Conservation (phyloP, 2,888 invertebrate genomes). For the Apamea crenata region DNA sequence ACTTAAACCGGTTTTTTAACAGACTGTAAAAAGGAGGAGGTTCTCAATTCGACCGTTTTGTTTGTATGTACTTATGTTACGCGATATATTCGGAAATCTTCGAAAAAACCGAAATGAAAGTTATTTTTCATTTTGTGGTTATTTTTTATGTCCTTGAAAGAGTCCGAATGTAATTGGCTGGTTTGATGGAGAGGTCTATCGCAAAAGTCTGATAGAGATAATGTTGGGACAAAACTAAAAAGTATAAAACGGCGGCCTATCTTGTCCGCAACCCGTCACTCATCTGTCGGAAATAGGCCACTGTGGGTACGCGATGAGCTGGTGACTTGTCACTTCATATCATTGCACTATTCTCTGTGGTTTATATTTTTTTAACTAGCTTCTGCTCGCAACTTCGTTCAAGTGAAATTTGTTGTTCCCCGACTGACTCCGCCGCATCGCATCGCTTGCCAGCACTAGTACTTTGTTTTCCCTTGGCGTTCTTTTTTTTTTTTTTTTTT, state of each 20-base stretch:
- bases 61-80: no score
- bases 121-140: no score
- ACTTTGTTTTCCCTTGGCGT: no score
- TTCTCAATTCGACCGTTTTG: neutral
- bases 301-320: conserved; percentile 56
- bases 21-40: neutral
- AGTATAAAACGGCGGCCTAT: conserved; percentile 6
- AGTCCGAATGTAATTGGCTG: neutral
- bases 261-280: conserved; percentile 44
- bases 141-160: neutral
- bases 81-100: no score
- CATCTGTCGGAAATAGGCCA: conserved; percentile 58
- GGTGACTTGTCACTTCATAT: conserved; percentile 59
- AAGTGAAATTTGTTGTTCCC: neutral
- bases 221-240: conserved; percentile 20
- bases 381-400: neutral
- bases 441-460: neutral
- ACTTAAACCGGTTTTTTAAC: neutral
- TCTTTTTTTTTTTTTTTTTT: no score
- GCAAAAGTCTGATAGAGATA: conserved; percentile 1
- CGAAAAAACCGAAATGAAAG: no score
- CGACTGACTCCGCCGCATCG: neutral
- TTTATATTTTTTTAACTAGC: conserved; percentile 38
- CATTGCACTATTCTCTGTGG: conserved; percentile 30
- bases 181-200: neutral